Conservation (phyloP, 2,797 vertebrate genomes). For the Hylomyscus alleni region DNA sequence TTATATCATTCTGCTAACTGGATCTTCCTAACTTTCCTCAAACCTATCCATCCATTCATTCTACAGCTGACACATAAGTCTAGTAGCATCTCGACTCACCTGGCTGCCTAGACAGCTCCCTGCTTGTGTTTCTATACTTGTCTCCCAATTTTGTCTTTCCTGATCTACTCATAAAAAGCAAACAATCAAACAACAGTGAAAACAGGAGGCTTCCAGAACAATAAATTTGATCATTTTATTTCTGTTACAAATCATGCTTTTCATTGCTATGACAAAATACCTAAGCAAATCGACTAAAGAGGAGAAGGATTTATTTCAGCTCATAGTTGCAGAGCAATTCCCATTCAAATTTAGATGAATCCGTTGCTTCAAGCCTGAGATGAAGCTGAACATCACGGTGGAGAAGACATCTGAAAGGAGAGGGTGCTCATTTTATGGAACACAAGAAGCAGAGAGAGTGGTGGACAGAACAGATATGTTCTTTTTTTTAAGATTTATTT, state of each 20-base stretch:
- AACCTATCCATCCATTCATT: not conserved
- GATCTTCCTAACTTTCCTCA: not conserved
- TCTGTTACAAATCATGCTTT: slow-evolving; percentile 34
- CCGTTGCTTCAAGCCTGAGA: not conserved
- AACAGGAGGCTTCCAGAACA: not conserved
- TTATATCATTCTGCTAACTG: not conserved
- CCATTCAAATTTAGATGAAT: not conserved
- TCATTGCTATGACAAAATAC: not conserved
- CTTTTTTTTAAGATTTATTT: too few relatives aligned
- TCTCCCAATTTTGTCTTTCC: not conserved
- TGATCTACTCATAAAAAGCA: not conserved
- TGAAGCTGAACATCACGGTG: not conserved
- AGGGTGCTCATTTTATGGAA: not conserved
- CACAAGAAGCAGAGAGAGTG: not conserved
- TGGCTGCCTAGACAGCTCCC: not conserved
- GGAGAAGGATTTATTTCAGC: not conserved
- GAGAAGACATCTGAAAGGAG: not conserved
- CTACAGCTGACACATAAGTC: not conserved
- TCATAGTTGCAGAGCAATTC: not conserved
- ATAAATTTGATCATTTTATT: not conserved
- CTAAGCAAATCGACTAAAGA: not conserved
- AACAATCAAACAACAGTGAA: not conserved
- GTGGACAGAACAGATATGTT: not conserved
- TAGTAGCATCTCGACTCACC: not conserved
- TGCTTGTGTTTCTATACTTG: not conserved